These are phyloP conservation scores for Halictus ligatus DNA, from an alignment of 2,888 invertebrate species.

Conservation along the genomic window DNA sequence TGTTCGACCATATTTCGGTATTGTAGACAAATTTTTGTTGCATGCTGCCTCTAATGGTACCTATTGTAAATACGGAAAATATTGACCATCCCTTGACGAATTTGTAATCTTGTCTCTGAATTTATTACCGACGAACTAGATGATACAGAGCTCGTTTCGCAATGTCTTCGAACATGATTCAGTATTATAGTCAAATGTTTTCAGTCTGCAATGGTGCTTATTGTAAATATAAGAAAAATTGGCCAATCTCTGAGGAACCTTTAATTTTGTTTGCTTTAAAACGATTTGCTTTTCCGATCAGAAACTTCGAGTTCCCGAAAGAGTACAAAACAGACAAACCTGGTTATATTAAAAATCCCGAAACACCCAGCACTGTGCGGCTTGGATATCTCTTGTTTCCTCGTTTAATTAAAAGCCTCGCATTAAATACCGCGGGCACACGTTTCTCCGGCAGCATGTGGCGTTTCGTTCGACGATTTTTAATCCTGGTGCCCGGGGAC, in stretches of 20 bases:
- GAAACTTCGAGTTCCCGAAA: neutral
- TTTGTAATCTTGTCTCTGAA: no score
- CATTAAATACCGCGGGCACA: neutral
- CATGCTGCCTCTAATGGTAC: no score
- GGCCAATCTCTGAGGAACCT: no score
- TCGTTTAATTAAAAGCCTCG: slow-evolving; percentile 11
- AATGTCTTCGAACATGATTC: neutral
- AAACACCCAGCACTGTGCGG: neutral
- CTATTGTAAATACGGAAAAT: no score
- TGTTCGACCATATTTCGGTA: no score
- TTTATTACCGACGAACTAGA: no score
- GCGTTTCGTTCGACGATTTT: slow-evolving; percentile 18
- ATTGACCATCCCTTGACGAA: no score
- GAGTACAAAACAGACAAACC: neutral
- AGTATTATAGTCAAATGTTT: neutral
- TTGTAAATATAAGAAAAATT: no score
- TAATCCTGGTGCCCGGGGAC: neutral
- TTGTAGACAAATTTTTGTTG: no score
- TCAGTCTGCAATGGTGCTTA: neutral
- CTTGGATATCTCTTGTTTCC: neutral
- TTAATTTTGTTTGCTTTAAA: neutral
- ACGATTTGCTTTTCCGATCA: neutral
- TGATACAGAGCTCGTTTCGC: neutral
- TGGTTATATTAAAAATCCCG: neutral
- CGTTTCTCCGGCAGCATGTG: neutral